Base-by-base conservation (phyloP, 1,140 invertebrate species). In the Branchinecta lynchi region DNA sequence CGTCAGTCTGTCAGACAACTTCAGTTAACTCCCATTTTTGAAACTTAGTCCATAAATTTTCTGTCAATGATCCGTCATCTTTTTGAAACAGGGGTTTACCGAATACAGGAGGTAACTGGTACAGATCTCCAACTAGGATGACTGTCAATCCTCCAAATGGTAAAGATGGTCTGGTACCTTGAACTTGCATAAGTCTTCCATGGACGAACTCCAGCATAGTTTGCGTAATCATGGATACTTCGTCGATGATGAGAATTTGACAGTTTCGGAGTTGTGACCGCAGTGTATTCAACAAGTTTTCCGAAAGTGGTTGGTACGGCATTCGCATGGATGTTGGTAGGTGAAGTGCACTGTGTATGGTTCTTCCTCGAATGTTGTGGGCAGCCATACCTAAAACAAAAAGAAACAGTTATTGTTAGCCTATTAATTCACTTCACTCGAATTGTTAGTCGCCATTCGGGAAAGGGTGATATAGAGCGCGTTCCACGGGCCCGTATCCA, bases 301-400 rank as follows among this genome's bases (percentile, higher is more conserved):
- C 51, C 51, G 51, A 60, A 20, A 60, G 51, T 60, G 51, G 51
- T 60, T 60, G 51, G 51, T 60, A 60, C 51, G 51, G 51, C 51
- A 60, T 60, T 2, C 51, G 51, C 17, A 60, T 60, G 51, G 51
- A 2, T 15, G 51, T 60, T 60, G 51, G 12, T 3, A 60, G 51
- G 6, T 60, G 51, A 60, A 60, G 51, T 3, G 51, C 51, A 60
- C 51, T 60, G 51, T 60, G 51, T 2, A 60, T 60, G 12, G 51
- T 60, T 60, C 17, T 60, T 20, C 51, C 51, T 60, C 2, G 51
- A 1, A 60, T 60, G 51, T 60, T 60, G 51, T 60, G 51, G 17
- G 51, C 51, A 60, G 51, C 51, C 51, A 60, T 60, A 6, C 51
- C 51, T 60, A 60, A 2, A 60, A 32, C 5, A 32, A 32, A 32